Evolutionary conservation across 2,113 vertebrate species (phyloP).

Genomic region (Apaloderma vittatum): DNA sequence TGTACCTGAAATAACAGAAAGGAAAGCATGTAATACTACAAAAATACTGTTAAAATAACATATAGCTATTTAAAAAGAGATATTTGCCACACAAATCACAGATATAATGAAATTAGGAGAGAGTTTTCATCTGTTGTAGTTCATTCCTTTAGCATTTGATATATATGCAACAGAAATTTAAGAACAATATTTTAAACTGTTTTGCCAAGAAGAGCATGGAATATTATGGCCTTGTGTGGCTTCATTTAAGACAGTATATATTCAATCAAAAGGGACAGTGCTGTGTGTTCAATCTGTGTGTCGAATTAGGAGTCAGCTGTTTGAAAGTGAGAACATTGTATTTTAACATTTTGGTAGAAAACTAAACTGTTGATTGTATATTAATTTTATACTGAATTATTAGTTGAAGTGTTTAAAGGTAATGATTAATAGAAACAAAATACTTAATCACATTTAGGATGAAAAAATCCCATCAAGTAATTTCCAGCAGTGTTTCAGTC

Average conservation of each 20-base stretch:
- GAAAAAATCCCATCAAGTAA: not conserved
- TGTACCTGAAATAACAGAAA: not conserved
- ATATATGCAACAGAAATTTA: not conserved
- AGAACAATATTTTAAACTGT: not conserved
- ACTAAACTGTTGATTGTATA: not conserved
- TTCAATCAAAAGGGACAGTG: not conserved
- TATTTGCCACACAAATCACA: not conserved
- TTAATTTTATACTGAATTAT: constrained; percentile 20
- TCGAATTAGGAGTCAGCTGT: not conserved
- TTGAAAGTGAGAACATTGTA: not conserved
- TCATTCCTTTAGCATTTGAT: not conserved
- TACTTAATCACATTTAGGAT: not conserved
- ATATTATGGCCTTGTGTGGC: not conserved
- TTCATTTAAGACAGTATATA: not conserved
- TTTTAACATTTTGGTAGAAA: not conserved
- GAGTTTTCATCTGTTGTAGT: not conserved
- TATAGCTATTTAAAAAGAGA: not conserved
- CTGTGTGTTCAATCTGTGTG: not conserved
- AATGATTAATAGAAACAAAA: constrained; percentile 52
- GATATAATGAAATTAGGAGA: not conserved
- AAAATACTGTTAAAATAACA: not conserved
- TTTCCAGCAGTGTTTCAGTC: not conserved
- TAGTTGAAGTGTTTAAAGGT: constrained; percentile 31
- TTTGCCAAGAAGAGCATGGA: not conserved
- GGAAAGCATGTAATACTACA: not conserved